Evolutionary conservation across 2,113 vertebrate genomes (phyloP), one percentile per base, ranked within the genome.

Genomic region (Sitta europaea): DNA sequence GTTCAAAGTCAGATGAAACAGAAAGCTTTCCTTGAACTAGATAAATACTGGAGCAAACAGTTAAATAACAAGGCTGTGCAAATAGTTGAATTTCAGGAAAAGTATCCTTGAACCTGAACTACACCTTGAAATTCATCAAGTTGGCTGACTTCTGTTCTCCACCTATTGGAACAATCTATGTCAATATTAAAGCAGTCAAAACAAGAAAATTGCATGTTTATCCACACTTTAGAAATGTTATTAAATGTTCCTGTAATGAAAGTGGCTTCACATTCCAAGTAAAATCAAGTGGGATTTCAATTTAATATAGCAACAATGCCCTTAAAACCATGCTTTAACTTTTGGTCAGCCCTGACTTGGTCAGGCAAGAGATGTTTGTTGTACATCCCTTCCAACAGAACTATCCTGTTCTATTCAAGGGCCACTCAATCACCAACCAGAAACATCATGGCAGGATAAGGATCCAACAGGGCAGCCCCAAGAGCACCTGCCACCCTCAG

Each of bases 81-180:
- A 94, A 73, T 38, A 88, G 47, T 29, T 89, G 72, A 92, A 92
- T 84, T 92, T 90, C 79, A 91, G 72, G 80, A 72, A 77, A 67
- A 86, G 55, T 40, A 67, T 72, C 48, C 71, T 25, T 82, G 42
- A 94, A 38, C 38, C 66, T 40, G 35, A 93, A 81, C 88, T 95
- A 73, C 55, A 87, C 90, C 80, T 94, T 91, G 62, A 79, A 85
- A 94, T 92, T 91, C n/a, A 76, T 38, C 75, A 70, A n/a, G 57
- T n/a, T 50, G 65, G 38, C 29, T 65, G 70, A 88, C 63, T 92
- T 68, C 84, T 90, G 57, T 92, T 68, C 88, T 74, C 70, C 77
- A 86, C 88, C 79, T 84, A 70, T 3, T 81, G 83, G 25, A 65
- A 50, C 75, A 81, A 90, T 55, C 67, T 72, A 42, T 61, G 71